Conservation (phyloP, 2,797 vertebrate species). For the Kryptolebias ocellatus region DNA sequence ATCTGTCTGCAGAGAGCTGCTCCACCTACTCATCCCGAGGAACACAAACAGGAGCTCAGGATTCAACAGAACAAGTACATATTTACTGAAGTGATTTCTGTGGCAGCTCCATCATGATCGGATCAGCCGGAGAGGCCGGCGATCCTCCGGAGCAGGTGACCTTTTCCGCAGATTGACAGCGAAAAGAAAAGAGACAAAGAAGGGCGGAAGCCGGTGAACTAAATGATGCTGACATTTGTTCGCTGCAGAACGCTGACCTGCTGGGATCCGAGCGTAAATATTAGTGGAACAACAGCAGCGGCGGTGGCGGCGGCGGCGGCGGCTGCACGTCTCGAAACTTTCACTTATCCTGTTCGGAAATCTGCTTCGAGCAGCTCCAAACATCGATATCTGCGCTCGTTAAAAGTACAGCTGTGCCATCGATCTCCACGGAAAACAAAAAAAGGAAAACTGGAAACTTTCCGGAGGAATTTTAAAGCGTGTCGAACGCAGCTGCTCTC, state of each 20-base stretch:
- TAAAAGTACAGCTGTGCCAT: too few species aligned
- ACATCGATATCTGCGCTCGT: too few species aligned
- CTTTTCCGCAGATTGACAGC: constrained; percentile 69
- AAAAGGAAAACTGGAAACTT: too few species aligned
- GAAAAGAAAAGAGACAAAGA: constrained; percentile 13
- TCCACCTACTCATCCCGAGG: constrained; percentile 7
- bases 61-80: constrained; percentile 5
- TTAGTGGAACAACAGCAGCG: background rate
- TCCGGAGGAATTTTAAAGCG: too few species aligned
- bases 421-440: too few species aligned
- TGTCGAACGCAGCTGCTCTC: too few species aligned
- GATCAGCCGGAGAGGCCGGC: constrained; percentile 30
- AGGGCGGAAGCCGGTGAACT: constrained; percentile 4
- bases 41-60: constrained; percentile 23
- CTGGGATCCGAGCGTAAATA: constrained; percentile 40
- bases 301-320: too few species aligned
- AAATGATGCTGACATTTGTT: constrained; percentile 51
- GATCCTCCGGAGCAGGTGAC: constrained; percentile 76
- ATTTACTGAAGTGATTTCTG: constrained; percentile 40
- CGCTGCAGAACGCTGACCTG: constrained; percentile 19
- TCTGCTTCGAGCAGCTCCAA: too few species aligned
- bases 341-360: too few species aligned
- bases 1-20: constrained; percentile 16
- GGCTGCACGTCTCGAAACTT: too few species aligned
- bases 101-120: constrained; percentile 47